Percentiles rank a stretch among this genome's conserved stretches.
phyloP scores from a whole-genome alignment of 2,888 invertebrate species.

The Caenorhabditis sp. region DNA sequence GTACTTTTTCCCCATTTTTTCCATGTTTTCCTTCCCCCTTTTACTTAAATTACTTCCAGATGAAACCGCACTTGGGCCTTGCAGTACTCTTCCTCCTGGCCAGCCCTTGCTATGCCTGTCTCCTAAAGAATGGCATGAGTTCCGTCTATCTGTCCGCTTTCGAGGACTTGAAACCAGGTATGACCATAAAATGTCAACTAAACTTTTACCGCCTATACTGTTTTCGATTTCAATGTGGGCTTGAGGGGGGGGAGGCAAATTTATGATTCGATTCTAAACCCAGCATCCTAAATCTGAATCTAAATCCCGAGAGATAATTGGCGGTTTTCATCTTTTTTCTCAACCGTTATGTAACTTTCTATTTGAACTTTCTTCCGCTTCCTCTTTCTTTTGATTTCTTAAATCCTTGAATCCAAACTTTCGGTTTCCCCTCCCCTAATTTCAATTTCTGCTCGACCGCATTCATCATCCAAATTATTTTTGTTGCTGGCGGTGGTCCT shows the following conservation, averaged over 20 bases:
- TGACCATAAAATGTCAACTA: constrained; percentile 36
- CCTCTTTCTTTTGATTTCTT: constrained; percentile 14
- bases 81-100: constrained; percentile 33
- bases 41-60: constrained; percentile 1
- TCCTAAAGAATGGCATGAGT: constrained; percentile 77
- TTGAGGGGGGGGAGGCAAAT: too few species aligned
- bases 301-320: constrained; percentile 37
- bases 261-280: too few species aligned
- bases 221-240: neutral
- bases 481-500: too few species aligned
- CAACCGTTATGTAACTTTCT: constrained; percentile 26
- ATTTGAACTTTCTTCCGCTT: constrained; percentile 14
- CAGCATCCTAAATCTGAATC: neutral
- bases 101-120: constrained; percentile 58
- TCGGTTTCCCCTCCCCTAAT: neutral
- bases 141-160: constrained; percentile 77
- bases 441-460: constrained; percentile 48
- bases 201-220: neutral
- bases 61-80: constrained; percentile 49
- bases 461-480: constrained; percentile 45
- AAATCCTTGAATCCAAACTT: too few species aligned
- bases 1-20: constrained; percentile 1
- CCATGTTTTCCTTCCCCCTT: neutral
- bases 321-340: constrained; percentile 10
- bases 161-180: constrained; percentile 75